Percentiles rank a stretch among this genome's conserved stretches.
Evolutionary conservation across 2,113 vertebrate genomes (phyloP).

Genomic region (Macquaria australasica): DNA sequence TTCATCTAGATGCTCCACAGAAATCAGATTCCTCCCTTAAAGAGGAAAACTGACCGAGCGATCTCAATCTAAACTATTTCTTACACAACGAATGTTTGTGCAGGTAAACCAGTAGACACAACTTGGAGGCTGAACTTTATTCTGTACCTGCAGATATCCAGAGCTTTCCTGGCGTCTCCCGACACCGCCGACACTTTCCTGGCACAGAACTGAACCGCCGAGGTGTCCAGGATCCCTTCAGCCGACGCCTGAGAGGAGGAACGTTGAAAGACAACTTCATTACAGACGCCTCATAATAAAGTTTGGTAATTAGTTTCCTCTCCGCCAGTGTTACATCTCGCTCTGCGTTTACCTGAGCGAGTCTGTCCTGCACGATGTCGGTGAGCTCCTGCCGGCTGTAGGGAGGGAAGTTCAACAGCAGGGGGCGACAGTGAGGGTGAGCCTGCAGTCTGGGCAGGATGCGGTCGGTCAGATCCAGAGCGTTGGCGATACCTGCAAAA

Average conservation of each 20-base stretch:
- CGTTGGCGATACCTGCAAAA: constrained; percentile 92
- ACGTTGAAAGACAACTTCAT: accelerated
- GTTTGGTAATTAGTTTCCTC: too few species aligned
- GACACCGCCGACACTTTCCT: constrained; percentile 95
- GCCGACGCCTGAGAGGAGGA: constrained; percentile 81
- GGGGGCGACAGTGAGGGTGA: constrained; percentile 84
- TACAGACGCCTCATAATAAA: not conserved
- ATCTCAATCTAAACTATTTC: too few species aligned
- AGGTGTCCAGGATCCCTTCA: constrained; percentile 86
- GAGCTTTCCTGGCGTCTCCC: constrained; percentile 93
- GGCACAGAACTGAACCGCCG: constrained; percentile 95
- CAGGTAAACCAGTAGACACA: not conserved
- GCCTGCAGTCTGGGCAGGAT: constrained; percentile 91
- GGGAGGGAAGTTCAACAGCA: constrained; percentile 90
- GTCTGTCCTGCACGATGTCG: constrained; percentile 90
- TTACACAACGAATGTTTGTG: not conserved
- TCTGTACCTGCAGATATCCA: constrained; percentile 95
- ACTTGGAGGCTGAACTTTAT: not conserved
- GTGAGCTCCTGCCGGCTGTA: constrained; percentile 91
- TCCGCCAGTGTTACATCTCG: not conserved
- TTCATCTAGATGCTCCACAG: not conserved
- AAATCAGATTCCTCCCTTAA: not conserved
- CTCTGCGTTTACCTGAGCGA: constrained; percentile 83
- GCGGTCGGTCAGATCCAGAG: constrained; percentile 94
- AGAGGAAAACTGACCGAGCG: not conserved